These are phyloP conservation scores for Mamestra configurata DNA, from an alignment of 1,140 invertebrate genomes.

Conservation along the genomic window DNA sequence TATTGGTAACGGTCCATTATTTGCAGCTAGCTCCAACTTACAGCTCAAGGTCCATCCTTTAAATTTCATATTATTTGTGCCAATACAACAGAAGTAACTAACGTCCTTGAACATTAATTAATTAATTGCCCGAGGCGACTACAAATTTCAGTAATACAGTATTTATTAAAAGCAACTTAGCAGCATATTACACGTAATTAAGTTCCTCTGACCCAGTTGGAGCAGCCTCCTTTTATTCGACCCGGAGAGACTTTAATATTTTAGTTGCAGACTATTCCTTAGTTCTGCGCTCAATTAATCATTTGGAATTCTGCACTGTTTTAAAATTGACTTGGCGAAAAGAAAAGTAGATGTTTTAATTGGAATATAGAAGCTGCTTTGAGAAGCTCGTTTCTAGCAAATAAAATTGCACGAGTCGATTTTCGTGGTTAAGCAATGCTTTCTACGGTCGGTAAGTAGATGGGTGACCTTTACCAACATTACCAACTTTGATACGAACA, in stretches of 20 bases:
- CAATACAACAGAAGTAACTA: not conserved
- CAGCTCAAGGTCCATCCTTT: too few relatives aligned
- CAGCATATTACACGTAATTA: slow-evolving; percentile 35
- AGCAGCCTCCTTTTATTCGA: slow-evolving; percentile 19
- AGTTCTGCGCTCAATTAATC: slow-evolving; percentile 30
- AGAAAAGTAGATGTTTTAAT: not conserved
- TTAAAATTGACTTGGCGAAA: not conserved
- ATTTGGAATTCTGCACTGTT: slow-evolving; percentile 20
- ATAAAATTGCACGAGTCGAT: too few relatives aligned
- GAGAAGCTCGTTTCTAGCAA: too few relatives aligned
- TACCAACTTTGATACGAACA: too few relatives aligned
- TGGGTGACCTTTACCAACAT: too few relatives aligned
- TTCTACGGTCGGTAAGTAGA: too few relatives aligned
- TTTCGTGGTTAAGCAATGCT: too few relatives aligned
- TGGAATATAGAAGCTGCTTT: not conserved
- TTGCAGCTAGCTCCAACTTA: too few relatives aligned
- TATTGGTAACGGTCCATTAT: too few relatives aligned
- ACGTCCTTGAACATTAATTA: not conserved
- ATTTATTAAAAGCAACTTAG: slow-evolving; percentile 30
- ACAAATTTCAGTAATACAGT: slow-evolving; percentile 29
- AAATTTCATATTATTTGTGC: not conserved
- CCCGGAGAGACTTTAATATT: slow-evolving; percentile 28
- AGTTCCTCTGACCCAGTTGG: slow-evolving; percentile 28
- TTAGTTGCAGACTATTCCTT: slow-evolving; percentile 36
- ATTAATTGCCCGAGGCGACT: not conserved